phyloP scores from a whole-genome alignment of 2,797 vertebrate genomes.

The Lacerta viridis region DNA sequence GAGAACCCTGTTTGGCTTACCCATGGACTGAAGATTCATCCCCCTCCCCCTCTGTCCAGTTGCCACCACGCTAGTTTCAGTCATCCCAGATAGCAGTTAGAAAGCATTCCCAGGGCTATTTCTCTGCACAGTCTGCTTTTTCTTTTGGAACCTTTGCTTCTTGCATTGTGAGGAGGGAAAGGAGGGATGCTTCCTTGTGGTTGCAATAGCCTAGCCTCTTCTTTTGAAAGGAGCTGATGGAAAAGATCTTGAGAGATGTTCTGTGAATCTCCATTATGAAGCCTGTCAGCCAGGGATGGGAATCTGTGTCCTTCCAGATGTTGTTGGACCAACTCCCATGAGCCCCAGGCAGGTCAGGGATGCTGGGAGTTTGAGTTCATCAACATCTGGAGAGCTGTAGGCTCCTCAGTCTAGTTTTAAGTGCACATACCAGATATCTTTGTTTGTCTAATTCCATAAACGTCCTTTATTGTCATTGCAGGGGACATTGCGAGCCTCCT shows the following conservation, averaged over 20 bases:
- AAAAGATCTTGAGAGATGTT: background rate
- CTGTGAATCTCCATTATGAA: background rate
- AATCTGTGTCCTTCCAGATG: too few species aligned
- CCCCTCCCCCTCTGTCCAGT: background rate
- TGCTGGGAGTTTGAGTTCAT: too few species aligned
- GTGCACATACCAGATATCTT: background rate
- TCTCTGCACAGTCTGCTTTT: background rate
- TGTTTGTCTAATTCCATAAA: background rate
- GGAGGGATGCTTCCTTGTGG: background rate
- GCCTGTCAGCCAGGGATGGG: too few species aligned
- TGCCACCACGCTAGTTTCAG: background rate
- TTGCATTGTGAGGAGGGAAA: constrained; percentile 11
- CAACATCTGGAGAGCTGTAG: too few species aligned
- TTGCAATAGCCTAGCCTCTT: background rate
- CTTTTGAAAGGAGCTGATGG: background rate
- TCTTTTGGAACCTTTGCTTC: constrained; percentile 8
- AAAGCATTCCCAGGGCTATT: constrained; percentile 7
- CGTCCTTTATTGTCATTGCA: constrained; percentile 61
- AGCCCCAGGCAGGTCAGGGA: too few species aligned
- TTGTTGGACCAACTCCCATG: too few species aligned
- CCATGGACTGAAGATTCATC: too few species aligned
- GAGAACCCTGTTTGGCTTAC: too few species aligned
- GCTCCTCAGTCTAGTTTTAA: too few species aligned
- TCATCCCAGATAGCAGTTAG: rapidly evolving
- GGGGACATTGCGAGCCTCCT: constrained; percentile 91